These are phyloP conservation scores for Naja naja DNA, from an alignment of 2,113 vertebrate species.

Conservation along the genomic window DNA sequence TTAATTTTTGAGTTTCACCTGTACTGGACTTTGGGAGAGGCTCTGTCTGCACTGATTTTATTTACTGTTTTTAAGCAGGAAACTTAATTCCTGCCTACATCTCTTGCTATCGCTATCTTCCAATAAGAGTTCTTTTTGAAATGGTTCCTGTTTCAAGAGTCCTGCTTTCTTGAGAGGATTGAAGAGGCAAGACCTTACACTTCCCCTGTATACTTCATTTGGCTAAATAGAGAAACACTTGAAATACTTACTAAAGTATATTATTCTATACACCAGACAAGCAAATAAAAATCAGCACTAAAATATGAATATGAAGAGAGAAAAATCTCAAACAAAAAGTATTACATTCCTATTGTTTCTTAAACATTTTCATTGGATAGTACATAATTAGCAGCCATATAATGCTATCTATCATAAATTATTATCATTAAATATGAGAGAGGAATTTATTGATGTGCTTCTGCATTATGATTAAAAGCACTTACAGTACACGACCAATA, in stretches of 20 bases:
- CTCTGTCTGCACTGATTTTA: too few relatives aligned
- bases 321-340: neutral
- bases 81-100: too few relatives aligned
- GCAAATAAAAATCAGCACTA: neutral
- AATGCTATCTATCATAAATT: neutral
- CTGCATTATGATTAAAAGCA: neutral
- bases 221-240: slow-evolving; percentile 1
- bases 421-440: neutral
- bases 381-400: neutral
- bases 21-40: too few relatives aligned
- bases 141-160: too few relatives aligned
- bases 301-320: neutral
- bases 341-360: rapidly evolving
- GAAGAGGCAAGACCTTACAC: too few relatives aligned
- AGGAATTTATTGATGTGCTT: rapidly evolving
- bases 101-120: too few relatives aligned
- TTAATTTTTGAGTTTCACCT: too few relatives aligned
- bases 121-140: too few relatives aligned
- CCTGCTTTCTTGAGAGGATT: too few relatives aligned
- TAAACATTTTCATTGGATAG: neutral
- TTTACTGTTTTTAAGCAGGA: too few relatives aligned
- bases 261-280: neutral
- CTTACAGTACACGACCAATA: neutral
- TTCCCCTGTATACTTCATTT: neutral
- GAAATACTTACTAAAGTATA: neutral